Evolutionary conservation across 2,797 vertebrate genomes (phyloP).

Genomic region (Dermochelys coriacea): DNA sequence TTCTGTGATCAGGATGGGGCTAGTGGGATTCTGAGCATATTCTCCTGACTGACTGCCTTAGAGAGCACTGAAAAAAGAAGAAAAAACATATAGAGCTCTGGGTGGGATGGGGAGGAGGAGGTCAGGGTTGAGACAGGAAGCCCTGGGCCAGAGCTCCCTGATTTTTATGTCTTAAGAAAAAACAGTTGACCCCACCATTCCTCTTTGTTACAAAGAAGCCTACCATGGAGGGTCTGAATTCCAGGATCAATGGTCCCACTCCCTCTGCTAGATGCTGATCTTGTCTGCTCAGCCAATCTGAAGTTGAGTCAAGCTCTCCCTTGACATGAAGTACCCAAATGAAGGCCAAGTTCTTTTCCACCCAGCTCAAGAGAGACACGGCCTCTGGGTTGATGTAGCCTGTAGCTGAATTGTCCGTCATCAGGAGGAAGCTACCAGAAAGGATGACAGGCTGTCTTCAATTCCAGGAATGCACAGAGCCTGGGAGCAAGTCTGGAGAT

Average conservation of each 20-base stretch:
- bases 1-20: not conserved
- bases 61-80: not conserved
- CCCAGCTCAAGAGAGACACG: not conserved
- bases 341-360: not conserved
- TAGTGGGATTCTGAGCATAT: not conserved
- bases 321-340: fast-evolving
- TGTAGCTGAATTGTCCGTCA: not conserved
- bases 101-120: not conserved
- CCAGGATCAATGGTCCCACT: too few species aligned
- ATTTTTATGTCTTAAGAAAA: not conserved
- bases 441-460: not conserved
- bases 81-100: not conserved
- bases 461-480: not conserved
- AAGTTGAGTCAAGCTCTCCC: not conserved
- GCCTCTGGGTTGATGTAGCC: not conserved
- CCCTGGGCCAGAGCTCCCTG: not conserved
- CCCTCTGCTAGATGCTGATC: not conserved
- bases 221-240: too few species aligned
- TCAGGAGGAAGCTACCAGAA: not conserved
- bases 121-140: not conserved
- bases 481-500: not conserved
- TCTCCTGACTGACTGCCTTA: not conserved
- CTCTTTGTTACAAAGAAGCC: not conserved
- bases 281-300: not conserved
- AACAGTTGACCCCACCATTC: not conserved